These are phyloP conservation scores for Atlantisia rogersi DNA, from an alignment of 2,113 vertebrate genomes.

Conservation along the genomic window DNA sequence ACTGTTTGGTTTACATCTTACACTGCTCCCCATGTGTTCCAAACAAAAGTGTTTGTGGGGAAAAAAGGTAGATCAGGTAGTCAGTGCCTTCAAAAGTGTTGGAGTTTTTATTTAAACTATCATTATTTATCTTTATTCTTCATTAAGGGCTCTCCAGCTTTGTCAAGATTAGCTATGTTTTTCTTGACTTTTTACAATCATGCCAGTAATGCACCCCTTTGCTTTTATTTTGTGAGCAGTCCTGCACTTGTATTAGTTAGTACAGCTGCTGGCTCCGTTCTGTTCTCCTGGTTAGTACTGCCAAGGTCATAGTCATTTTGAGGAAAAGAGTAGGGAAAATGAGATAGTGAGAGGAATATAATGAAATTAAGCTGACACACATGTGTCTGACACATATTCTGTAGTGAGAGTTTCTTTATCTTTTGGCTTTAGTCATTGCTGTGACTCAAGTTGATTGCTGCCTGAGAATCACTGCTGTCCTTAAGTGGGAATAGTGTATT, in stretches of 20 bases:
- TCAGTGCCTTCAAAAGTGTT: neutral
- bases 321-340: neutral
- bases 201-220: neutral
- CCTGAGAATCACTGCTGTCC: neutral
- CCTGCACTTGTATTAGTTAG: neutral
- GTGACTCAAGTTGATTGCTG: neutral
- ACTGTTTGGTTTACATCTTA: neutral
- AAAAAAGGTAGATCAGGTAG: neutral
- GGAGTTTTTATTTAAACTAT: neutral
- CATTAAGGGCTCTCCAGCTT: neutral
- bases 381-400: neutral
- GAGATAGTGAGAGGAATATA: neutral
- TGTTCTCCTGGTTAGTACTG: neutral
- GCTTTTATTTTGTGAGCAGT: neutral
- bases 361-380: neutral
- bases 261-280: neutral
- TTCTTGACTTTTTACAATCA: neutral
- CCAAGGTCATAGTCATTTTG: neutral
- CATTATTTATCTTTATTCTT: neutral
- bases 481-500: neutral
- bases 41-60: neutral
- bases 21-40: neutral
- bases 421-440: neutral
- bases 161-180: neutral
- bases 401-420: neutral